These are phyloP conservation scores for Merluccius polli DNA, from an alignment of 2,797 vertebrate species.

Conservation along the genomic window DNA sequence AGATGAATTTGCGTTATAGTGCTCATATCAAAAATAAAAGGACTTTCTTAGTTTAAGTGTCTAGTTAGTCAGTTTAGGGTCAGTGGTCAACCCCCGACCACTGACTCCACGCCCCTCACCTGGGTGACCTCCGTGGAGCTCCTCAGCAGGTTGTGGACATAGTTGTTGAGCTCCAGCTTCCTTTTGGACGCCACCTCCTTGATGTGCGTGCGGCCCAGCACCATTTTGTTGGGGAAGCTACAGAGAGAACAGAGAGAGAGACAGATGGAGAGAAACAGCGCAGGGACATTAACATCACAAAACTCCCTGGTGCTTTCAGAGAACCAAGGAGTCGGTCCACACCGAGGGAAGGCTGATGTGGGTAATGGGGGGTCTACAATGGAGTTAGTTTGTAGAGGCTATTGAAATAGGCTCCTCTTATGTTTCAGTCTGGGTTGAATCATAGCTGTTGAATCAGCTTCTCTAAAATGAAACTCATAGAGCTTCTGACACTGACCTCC, in stretches of 20 bases:
- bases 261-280: background rate
- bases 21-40: background rate
- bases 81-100: background rate
- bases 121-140: slow-evolving; percentile 88
- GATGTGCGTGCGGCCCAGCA: slow-evolving; percentile 94
- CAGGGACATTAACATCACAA: background rate
- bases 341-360: too few relatives aligned
- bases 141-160: slow-evolving; percentile 92
- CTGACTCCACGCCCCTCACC: slow-evolving; percentile 58
- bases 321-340: background rate
- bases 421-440: too few relatives aligned
- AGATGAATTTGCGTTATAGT: background rate
- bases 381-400: too few relatives aligned
- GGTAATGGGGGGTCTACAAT: too few relatives aligned
- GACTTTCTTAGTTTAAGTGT: too few relatives aligned
- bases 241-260: background rate
- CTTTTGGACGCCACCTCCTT: slow-evolving; percentile 96
- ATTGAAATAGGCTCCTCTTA: too few relatives aligned
- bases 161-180: slow-evolving; percentile 94
- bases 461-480: too few relatives aligned
- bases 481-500: too few relatives aligned
- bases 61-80: too few relatives aligned
- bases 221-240: slow-evolving; percentile 95
- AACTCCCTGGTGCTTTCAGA: background rate
- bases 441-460: too few relatives aligned